phyloP scores from a whole-genome alignment of 2,113 vertebrate species.

The Tylochromis polylepis region DNA sequence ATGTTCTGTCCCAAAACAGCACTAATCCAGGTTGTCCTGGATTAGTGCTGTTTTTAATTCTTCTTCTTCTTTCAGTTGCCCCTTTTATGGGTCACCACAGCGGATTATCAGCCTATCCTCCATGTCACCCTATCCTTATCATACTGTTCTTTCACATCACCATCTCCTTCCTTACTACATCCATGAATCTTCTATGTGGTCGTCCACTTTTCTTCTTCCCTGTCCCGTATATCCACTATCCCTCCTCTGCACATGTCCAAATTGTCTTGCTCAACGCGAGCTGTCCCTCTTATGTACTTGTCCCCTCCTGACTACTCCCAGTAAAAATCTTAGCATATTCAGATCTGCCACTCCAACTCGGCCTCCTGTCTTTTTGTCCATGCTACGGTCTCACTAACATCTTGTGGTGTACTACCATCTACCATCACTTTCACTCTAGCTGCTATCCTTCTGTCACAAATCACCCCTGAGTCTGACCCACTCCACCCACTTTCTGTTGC shows the following conservation, averaged over 20 bases:
- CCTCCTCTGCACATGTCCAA: not conserved
- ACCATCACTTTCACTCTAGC: too few relatives aligned
- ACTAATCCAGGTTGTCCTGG: not conserved
- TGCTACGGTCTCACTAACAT: not conserved
- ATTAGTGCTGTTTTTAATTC: not conserved
- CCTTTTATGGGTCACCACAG: rapidly evolving
- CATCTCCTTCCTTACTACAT: not conserved
- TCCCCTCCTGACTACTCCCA: not conserved
- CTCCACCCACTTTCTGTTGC: not conserved
- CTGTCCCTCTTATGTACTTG: not conserved
- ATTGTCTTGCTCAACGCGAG: not conserved
- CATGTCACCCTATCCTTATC: not conserved
- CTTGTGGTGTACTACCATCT: too few relatives aligned
- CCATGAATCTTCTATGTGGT: not conserved
- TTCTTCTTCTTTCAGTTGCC: not conserved
- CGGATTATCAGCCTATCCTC: not conserved
- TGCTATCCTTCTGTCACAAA: too few relatives aligned
- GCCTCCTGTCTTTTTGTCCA: not conserved
- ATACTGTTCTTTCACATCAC: not conserved
- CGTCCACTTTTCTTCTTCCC: too few relatives aligned
- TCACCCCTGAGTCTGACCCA: too few relatives aligned
- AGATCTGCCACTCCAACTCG: rapidly evolving
- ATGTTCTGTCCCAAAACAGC: not conserved
- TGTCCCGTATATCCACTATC: not conserved
- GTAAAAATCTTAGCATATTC: not conserved